phyloP scores from a whole-genome alignment of 2,888 invertebrate genomes.

The Oscheius sp. region DNA sequence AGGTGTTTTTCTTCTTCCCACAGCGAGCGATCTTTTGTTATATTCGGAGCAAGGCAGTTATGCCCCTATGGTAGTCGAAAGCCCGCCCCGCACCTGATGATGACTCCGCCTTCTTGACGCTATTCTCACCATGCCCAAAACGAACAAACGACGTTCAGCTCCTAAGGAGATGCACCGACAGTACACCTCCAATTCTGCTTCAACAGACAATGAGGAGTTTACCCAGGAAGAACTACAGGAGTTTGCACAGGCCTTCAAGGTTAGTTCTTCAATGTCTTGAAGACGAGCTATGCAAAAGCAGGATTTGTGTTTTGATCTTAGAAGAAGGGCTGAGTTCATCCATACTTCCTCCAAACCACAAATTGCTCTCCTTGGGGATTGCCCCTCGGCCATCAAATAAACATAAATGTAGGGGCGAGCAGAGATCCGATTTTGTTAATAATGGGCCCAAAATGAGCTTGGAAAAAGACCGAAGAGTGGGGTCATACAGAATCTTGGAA shows the following conservation, averaged over 20 bases:
- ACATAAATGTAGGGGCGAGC: background rate
- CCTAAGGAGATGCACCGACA: slow-evolving; percentile 68
- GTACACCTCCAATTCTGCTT: slow-evolving; percentile 66
- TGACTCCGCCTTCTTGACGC: slow-evolving; percentile 11
- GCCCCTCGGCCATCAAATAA: background rate
- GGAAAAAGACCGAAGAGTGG: too few relatives aligned
- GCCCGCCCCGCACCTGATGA: slow-evolving; percentile 23
- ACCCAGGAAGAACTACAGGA: slow-evolving; percentile 73
- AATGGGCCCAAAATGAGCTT: background rate
- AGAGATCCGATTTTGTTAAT: background rate
- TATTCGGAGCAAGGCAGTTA: background rate
- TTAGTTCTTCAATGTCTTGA: slow-evolving; percentile 34
- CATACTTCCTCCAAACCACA: background rate
- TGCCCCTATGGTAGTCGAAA: background rate
- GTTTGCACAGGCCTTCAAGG: slow-evolving; percentile 73
- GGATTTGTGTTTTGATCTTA: background rate
- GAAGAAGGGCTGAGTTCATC: background rate
- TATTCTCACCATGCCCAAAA: slow-evolving; percentile 7
- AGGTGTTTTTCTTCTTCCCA: too few relatives aligned
- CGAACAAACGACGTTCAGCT: slow-evolving; percentile 33
- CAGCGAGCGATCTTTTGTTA: background rate
- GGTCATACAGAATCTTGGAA: too few relatives aligned
- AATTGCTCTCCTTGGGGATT: background rate
- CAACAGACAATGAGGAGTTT: slow-evolving; percentile 71
- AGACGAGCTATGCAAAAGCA: background rate